phyloP scores from a whole-genome alignment of 2,888 invertebrate genomes.

The Latrodectus elegans region DNA sequence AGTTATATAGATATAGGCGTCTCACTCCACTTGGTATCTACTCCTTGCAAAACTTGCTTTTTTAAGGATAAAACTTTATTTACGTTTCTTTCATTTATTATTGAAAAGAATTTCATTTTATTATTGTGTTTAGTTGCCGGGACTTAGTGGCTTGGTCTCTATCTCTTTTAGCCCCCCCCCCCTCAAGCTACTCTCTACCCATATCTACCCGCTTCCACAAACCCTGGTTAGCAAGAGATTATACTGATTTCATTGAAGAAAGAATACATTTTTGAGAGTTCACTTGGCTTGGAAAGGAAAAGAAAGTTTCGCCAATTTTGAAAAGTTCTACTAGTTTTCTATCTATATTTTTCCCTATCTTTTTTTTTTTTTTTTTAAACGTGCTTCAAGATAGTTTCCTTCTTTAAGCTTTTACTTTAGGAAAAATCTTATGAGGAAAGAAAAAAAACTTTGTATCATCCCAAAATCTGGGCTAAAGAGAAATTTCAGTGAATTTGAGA shows the following conservation, averaged over 20 bases:
- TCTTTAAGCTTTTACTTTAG: no score
- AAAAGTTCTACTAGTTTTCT: no score
- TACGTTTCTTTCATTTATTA: slow-evolving; percentile 52
- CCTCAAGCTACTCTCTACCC: neutral
- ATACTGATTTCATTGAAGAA: slow-evolving; percentile 53
- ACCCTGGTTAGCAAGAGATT: slow-evolving; percentile 42
- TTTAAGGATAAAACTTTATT: slow-evolving; percentile 48
- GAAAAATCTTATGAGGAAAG: neutral
- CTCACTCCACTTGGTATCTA: slow-evolving; percentile 34
- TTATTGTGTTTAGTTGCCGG: slow-evolving; percentile 40
- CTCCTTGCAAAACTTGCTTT: slow-evolving; percentile 48
- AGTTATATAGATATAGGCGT: slow-evolving; percentile 55
- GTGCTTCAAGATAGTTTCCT: no score
- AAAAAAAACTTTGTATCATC: neutral
- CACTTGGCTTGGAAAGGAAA: no score
- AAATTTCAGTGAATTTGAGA: no score
- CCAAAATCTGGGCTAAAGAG: neutral
- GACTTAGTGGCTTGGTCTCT: slow-evolving; percentile 32
- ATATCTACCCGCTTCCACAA: neutral
- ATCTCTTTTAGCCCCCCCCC: slow-evolving; percentile 13
- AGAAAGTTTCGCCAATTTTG: no score
- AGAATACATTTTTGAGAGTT: no score
- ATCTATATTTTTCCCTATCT: no score
- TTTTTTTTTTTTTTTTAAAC: no score
- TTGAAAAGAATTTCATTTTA: slow-evolving; percentile 31